A percentile compares a stretch with the other conserved stretches of the same genome.
These are phyloP conservation scores for Temnothorax unifasciatus DNA, from an alignment of 2,888 invertebrate genomes.

Conservation along the genomic window DNA sequence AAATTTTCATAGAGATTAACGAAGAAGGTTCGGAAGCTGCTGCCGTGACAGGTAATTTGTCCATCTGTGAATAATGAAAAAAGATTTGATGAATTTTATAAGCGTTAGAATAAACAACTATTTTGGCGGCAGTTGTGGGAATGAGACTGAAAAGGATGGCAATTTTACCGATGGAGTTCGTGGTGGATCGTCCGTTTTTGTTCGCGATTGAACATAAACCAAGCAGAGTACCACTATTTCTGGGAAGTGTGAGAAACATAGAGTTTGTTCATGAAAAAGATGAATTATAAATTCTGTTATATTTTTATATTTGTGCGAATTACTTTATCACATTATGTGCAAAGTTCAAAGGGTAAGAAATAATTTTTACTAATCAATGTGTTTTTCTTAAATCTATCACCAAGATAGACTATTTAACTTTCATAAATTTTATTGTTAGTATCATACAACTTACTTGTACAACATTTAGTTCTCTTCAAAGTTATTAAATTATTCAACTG, in stretches of 20 bases:
- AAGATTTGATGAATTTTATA: neutral
- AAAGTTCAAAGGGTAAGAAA: neutral
- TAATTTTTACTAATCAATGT: neutral
- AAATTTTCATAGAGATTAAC: conserved; percentile 87
- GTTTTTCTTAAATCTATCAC: neutral
- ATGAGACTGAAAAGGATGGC: conserved; percentile 76
- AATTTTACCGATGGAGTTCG: conserved; percentile 77
- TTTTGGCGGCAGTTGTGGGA: conserved; percentile 73
- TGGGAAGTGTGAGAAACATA: conserved; percentile 81
- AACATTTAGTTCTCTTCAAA: neutral
- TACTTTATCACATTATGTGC: neutral
- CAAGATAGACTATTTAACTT: neutral
- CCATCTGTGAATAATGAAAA: conserved; percentile 30
- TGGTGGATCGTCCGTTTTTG: conserved; percentile 85
- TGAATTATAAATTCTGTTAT: conserved; percentile 78
- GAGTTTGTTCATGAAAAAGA: conserved; percentile 72
- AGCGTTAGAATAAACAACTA: neutral
- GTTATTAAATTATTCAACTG: neutral
- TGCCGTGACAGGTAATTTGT: conserved; percentile 87
- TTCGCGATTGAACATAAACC: conserved; percentile 81
- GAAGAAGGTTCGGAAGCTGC: conserved; percentile 88
- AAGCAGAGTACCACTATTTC: conserved; percentile 80
- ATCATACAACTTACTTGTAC: neutral
- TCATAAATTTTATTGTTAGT: neutral
- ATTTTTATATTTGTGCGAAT: neutral